Evolutionary conservation across 2,797 vertebrate genomes (phyloP).

Genomic region (Columba guinea): DNA sequence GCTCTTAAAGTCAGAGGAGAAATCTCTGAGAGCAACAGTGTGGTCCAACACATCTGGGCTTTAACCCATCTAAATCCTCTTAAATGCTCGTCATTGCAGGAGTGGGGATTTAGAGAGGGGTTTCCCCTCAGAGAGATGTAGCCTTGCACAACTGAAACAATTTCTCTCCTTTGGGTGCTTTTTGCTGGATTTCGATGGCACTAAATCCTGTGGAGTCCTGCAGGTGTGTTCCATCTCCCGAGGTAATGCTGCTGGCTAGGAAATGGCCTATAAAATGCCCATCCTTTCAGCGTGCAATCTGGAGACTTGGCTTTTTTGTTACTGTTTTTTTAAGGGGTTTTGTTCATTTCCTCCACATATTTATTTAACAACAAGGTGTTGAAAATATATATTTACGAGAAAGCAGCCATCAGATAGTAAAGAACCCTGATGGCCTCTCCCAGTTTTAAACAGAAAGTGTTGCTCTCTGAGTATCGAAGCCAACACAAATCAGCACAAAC

Average conservation of each 20-base stretch:
- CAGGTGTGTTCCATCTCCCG: not conserved
- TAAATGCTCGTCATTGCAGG: rapidly evolving
- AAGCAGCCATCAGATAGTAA: not conserved
- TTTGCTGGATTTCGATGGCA: not conserved
- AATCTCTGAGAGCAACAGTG: not conserved
- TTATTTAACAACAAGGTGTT: constrained; percentile 8
- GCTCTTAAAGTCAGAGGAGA: not conserved
- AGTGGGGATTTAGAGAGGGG: not conserved
- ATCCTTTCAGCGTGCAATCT: not conserved
- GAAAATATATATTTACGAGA: not conserved
- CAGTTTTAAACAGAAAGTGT: constrained; percentile 45
- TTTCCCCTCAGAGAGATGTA: not conserved
- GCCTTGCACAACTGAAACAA: not conserved
- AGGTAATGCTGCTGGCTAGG: not conserved
- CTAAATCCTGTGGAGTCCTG: not conserved
- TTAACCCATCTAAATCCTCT: not conserved
- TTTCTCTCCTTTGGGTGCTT: not conserved
- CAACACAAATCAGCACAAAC: constrained; percentile 67
- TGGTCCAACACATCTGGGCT: not conserved
- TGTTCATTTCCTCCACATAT: not conserved
- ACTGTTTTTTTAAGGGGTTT: not conserved
- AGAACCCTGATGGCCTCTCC: constrained; percentile 26
- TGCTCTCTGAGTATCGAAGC: constrained; percentile 30
- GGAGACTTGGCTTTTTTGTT: not conserved
- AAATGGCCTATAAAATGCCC: not conserved